These are phyloP conservation scores for Scarus forsteni DNA, from an alignment of 2,797 vertebrate genomes.

Conservation along the genomic window DNA sequence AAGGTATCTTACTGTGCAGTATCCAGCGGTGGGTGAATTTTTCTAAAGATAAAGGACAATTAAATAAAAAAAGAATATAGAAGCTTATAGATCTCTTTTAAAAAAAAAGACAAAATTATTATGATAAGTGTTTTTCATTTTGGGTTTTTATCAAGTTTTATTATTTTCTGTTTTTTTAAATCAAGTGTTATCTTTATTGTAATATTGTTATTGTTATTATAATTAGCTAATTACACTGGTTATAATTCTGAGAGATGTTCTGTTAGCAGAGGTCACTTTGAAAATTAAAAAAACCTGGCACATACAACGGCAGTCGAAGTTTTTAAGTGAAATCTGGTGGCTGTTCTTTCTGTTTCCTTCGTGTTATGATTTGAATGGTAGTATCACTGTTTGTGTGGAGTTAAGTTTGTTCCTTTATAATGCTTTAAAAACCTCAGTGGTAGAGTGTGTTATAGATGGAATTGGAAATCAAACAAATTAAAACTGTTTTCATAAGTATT, in stretches of 20 bases:
- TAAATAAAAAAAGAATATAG: conserved; percentile 80
- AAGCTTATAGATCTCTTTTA: conserved; percentile 86
- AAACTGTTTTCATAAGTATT: too few species aligned
- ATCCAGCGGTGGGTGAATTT: conserved; percentile 65
- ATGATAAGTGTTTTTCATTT: conserved; percentile 85
- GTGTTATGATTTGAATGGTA: conserved; percentile 58
- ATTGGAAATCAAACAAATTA: too few species aligned
- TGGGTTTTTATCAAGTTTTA: conserved; percentile 85
- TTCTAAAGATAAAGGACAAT: conserved; percentile 82
- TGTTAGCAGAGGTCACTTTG: conserved; percentile 87
- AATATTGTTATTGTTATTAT: conserved; percentile 90
- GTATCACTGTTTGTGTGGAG: conserved; percentile 59
- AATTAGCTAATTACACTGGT: conserved; percentile 87
- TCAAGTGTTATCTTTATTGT: conserved; percentile 88
- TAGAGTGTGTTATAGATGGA: too few species aligned
- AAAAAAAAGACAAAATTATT: conserved; percentile 82
- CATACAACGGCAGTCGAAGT: conserved; percentile 80
- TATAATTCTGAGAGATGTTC: conserved; percentile 86
- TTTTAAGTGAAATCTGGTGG: conserved; percentile 72
- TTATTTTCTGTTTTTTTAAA: conserved; percentile 77
- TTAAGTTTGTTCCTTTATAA: too few species aligned
- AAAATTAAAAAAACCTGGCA: conserved; percentile 86
- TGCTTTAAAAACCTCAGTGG: too few species aligned
- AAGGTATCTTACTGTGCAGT: conserved; percentile 63
- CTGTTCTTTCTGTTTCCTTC: conserved; percentile 32